Evolutionary conservation across 1,140 invertebrate species (phyloP).

Genomic region (Marisa cornuarietis): DNA sequence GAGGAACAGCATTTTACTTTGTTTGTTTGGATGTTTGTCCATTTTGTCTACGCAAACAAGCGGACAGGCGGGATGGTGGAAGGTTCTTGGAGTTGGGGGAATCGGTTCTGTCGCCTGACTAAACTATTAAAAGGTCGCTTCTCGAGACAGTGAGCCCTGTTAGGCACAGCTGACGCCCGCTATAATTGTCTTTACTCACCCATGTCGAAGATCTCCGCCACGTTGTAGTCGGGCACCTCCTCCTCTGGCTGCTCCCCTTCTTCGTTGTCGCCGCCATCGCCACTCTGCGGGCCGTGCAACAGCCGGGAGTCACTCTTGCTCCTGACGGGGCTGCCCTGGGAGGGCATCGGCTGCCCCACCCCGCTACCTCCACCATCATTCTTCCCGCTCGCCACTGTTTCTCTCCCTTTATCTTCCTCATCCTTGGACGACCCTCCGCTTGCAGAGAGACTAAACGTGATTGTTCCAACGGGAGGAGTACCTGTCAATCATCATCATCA

Average conservation of each 20-base stretch:
- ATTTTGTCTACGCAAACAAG: too few species aligned
- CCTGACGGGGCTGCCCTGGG: neutral
- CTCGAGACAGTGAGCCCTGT: too few species aligned
- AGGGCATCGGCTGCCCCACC: neutral
- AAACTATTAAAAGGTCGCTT: neutral
- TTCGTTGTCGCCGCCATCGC: neutral
- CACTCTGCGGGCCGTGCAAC: neutral
- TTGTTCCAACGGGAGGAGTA: constrained; percentile 3
- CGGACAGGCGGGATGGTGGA: too few species aligned
- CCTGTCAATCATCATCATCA: neutral
- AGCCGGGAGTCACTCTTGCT: constrained; percentile 13
- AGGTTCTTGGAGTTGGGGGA: too few species aligned
- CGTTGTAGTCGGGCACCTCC: constrained; percentile 1
- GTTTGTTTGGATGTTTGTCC: too few species aligned
- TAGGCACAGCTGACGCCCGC: too few species aligned
- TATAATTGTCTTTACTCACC: neutral
- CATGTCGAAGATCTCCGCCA: constrained; percentile 1
- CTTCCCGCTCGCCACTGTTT: neutral
- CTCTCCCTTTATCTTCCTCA: neutral
- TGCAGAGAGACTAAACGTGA: constrained; percentile 19
- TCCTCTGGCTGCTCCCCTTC: constrained; percentile 4
- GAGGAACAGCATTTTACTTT: too few species aligned
- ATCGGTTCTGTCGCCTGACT: too few species aligned
- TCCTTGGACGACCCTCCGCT: neutral
- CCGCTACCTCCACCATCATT: neutral